A percentile compares a stretch with the other conserved stretches of the same genome.
Conservation (phyloP, 2,797 vertebrate species). For the Dicrostonyx torquatus region DNA sequence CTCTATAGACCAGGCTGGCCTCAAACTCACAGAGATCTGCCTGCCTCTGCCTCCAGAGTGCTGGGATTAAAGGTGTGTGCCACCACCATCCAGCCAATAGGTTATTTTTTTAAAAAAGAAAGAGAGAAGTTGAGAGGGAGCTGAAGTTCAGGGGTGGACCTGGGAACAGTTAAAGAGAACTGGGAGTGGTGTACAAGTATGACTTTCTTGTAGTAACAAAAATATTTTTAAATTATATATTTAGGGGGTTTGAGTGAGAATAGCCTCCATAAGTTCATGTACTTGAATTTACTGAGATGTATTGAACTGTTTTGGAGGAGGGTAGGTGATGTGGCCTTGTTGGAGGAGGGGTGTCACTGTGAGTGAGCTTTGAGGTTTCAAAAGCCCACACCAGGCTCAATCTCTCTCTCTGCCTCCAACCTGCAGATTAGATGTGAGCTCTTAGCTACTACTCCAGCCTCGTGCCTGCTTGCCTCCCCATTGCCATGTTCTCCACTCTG, state of each 20-base stretch:
- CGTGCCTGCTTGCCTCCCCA: not conserved
- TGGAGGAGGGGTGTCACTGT: too few relatives aligned
- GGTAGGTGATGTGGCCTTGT: not conserved
- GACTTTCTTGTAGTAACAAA: not conserved
- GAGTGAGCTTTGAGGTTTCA: too few relatives aligned
- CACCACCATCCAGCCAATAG: too few relatives aligned
- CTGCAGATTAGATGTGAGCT: not conserved
- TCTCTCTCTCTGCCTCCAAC: not conserved
- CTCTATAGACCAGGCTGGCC: too few relatives aligned
- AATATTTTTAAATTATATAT: not conserved
- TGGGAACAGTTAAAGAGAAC: not conserved
- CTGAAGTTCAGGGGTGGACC: not conserved
- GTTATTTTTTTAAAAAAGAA: not conserved
- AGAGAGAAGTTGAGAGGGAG: not conserved
- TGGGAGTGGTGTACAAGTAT: not conserved
- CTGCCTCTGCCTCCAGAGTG: too few relatives aligned
- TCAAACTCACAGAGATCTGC: too few relatives aligned
- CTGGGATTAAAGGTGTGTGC: too few relatives aligned
- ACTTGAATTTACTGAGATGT: not conserved
- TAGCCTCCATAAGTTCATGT: too few relatives aligned
- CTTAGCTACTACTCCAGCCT: not conserved
- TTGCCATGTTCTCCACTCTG: not conserved
- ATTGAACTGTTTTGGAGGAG: not conserved
- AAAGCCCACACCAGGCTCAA: not conserved
- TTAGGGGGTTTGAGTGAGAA: not conserved